Base-by-base conservation (phyloP, 2,888 invertebrate genomes). In the Lypha dubia region DNA sequence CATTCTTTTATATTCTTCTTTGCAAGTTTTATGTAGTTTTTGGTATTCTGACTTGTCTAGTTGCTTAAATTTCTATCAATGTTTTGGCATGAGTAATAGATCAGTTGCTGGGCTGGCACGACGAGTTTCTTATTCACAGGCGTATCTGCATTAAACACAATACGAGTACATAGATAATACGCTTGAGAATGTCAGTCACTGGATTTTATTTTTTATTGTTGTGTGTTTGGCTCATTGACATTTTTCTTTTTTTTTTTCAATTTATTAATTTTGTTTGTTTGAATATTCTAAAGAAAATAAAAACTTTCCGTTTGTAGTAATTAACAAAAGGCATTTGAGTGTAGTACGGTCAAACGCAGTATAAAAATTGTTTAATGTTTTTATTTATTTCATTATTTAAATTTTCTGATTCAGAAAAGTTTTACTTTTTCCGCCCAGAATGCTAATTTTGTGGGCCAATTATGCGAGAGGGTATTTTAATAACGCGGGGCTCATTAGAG, bases 161-260 rank as follows among this genome's bases (percentile, higher is more conserved):
- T n/a, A n/a, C n/a, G n/a, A n/a, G n/a, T n/a, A n/a, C n/a, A n/a
- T 35, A 49, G n/a, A 28, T 20, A 22, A 62, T 53, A 68, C 56
- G 56, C 22, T 46, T 9, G 62, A 68, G 68, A 63, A 56, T 74
- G 67, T 70, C 17, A 58, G 56, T 63, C 17, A 58, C 46, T 63
- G 11, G 7, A 35, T 62, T 22, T 60, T 73, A 63, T 58, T 13
- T 46, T 68, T 46, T 58, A n/a, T n/a, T n/a, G n/a, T 82, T 15
- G 62, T 46, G 51, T 41, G 44, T 73, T 60, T 56, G 53, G 32
- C 71, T 79, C 68, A 74, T 83, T 83, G 74, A 74, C 60, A 68
- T 53, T 74, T 58, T 51, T 79, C 46, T 44, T 24, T 41, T 17
- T 38, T 62, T 53, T 74, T 58, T 51, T 79, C 46, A 63, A 44